A percentile compares a stretch with the other conserved stretches of the same genome.
Conservation (phyloP, 2,113 vertebrate species). For the Orthonyx spaldingii region DNA sequence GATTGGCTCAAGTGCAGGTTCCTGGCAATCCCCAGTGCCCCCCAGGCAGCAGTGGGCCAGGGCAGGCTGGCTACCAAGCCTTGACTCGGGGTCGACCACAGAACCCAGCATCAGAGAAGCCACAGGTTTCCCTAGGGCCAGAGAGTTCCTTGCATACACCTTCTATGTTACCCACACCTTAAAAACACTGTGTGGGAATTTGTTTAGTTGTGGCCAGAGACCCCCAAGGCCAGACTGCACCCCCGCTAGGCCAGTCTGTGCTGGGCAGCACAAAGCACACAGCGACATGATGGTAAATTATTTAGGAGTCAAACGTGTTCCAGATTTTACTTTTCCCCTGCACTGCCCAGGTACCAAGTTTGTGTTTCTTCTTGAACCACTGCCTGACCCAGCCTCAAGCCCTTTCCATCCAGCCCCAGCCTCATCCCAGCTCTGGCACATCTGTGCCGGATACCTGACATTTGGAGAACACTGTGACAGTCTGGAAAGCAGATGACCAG, state of each 20-base stretch:
- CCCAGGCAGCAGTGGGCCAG: not conserved
- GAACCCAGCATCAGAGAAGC: not conserved
- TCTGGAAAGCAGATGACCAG: not conserved
- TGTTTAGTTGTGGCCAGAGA: not conserved
- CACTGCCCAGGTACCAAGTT: not conserved
- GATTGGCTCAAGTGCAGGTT: not conserved
- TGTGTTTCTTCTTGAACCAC: not conserved
- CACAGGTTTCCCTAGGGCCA: not conserved
- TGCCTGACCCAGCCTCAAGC: not conserved
- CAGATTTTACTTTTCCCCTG: not conserved
- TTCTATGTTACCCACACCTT: not conserved
- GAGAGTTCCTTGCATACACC: not conserved
- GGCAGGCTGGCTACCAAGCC: not conserved
- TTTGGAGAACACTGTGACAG: not conserved
- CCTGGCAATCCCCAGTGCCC: not conserved
- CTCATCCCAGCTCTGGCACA: fast-evolving
- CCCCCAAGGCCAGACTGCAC: not conserved
- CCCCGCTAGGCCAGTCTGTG: not conserved
- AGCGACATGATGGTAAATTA: not conserved
- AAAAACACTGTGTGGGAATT: not conserved
- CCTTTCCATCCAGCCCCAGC: not conserved
- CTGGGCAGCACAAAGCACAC: not conserved
- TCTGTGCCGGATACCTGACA: fast-evolving
- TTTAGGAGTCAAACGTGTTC: not conserved
- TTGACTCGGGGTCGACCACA: fast-evolving